A percentile compares a stretch with the other conserved stretches of the same genome.
These are phyloP conservation scores for Elysia crispata DNA, from an alignment of 2,888 invertebrate species.

Conservation along the genomic window DNA sequence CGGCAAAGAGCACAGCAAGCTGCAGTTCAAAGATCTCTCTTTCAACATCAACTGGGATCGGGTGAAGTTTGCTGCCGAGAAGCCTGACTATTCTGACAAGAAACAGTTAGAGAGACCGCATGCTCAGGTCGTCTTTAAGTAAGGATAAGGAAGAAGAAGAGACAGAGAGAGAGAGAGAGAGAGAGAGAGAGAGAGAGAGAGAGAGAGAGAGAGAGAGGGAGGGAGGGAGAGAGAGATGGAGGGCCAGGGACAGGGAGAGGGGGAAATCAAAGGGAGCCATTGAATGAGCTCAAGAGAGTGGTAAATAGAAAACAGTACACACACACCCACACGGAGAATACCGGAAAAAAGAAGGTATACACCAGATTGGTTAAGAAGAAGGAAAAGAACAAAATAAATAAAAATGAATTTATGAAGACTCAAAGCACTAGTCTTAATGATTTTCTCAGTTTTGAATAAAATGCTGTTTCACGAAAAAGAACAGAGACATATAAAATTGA, in stretches of 20 bases:
- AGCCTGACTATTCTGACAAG: not conserved
- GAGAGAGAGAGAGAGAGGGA: not conserved
- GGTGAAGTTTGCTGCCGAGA: not conserved
- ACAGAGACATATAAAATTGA: too few relatives aligned
- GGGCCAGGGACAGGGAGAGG: not conserved
- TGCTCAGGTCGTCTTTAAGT: conserved; percentile 66
- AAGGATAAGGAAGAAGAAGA: not conserved
- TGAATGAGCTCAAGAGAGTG: too few relatives aligned
- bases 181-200: conserved; percentile 19
- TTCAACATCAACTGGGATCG: not conserved
- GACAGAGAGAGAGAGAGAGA: conserved; percentile 16
- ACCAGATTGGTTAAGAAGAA: too few relatives aligned
- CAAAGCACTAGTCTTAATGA: too few relatives aligned
- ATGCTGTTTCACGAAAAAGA: too few relatives aligned
- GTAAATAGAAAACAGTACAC: not conserved
- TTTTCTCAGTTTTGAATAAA: too few relatives aligned
- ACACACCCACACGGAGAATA: too few relatives aligned
- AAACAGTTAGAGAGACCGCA: conserved; percentile 52
- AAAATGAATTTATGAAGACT: too few relatives aligned
- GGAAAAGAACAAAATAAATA: too few relatives aligned
- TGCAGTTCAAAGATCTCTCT: not conserved
- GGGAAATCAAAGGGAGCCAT: not conserved
- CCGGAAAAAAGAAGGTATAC: too few relatives aligned
- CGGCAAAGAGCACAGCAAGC: conserved; percentile 5
- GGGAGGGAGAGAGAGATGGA: not conserved